These are phyloP conservation scores for Gouania willdenowi DNA, from an alignment of 2,797 vertebrate species.

Conservation along the genomic window DNA sequence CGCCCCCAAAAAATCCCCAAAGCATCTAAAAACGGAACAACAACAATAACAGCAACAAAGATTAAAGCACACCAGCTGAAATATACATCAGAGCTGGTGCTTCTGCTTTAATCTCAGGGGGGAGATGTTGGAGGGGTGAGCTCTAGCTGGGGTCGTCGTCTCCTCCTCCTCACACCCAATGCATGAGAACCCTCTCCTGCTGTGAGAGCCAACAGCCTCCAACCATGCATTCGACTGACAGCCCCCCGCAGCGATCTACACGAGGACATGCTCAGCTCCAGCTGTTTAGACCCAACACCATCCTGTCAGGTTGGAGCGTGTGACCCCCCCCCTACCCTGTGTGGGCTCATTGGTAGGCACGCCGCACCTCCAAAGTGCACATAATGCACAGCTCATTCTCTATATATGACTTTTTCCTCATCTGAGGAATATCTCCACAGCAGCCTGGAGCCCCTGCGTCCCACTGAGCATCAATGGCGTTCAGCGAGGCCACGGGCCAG, in stretches of 20 bases:
- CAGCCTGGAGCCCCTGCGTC: slow-evolving; percentile 9
- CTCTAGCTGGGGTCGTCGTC: slow-evolving; percentile 15
- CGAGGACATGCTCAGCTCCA: too few species aligned
- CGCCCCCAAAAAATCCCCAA: neutral
- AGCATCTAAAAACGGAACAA: neutral
- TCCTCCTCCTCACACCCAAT: slow-evolving; percentile 10
- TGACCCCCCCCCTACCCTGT: too few species aligned
- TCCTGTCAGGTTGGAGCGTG: too few species aligned
- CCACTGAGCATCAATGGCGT: neutral
- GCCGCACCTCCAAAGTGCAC: too few species aligned
- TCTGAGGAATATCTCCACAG: slow-evolving; percentile 33
- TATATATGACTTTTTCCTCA: slow-evolving; percentile 18
- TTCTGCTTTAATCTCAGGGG: slow-evolving; percentile 23
- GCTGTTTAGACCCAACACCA: too few species aligned
- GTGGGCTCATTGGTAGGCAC: too few species aligned
- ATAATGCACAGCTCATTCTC: slow-evolving; percentile 4
- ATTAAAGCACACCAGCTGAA: slow-evolving; percentile 3
- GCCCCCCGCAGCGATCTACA: neutral
- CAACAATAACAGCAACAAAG: neutral
- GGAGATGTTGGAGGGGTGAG: slow-evolving; percentile 29
- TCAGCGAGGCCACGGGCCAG: neutral
- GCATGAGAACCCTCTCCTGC: neutral
- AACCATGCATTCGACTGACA: neutral
- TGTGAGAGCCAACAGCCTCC: slow-evolving; percentile 28
- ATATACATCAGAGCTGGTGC: slow-evolving; percentile 1